These are phyloP conservation scores for Allacma fusca DNA, from an alignment of 2,888 invertebrate genomes.

Conservation along the genomic window DNA sequence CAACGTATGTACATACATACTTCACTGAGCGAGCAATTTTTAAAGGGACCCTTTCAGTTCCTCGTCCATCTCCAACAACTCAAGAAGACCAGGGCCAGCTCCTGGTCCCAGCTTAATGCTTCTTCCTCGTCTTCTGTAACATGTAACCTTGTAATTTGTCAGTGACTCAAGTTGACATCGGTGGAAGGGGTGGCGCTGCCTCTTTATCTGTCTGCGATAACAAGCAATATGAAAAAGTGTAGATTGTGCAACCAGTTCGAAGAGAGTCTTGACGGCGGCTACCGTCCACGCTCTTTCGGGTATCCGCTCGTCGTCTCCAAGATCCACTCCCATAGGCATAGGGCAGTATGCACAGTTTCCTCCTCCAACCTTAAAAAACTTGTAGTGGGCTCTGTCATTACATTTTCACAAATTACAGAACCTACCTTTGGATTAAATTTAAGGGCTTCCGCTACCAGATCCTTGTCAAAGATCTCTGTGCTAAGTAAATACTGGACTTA, in stretches of 20 bases:
- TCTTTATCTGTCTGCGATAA: slow-evolving; percentile 37
- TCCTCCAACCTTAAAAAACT: too few species aligned
- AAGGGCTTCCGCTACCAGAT: too few species aligned
- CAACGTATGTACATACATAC: neutral
- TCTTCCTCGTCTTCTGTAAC: slow-evolving; percentile 24
- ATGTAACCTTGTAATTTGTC: slow-evolving; percentile 53
- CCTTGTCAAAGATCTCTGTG: too few species aligned
- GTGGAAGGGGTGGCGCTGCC: slow-evolving; percentile 31
- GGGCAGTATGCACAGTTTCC: too few species aligned
- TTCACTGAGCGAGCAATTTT: neutral
- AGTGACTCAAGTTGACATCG: slow-evolving; percentile 50
- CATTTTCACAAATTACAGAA: too few species aligned
- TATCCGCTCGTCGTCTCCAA: neutral
- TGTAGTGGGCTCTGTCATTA: too few species aligned
- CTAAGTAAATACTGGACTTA: too few species aligned
- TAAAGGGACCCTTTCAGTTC: neutral
- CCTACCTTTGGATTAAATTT: too few species aligned
- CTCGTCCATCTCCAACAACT: neutral
- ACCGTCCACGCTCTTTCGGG: neutral
- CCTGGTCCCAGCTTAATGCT: neutral
- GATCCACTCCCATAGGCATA: too few species aligned
- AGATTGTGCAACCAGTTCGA: slow-evolving; percentile 43
- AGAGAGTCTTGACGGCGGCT: neutral
- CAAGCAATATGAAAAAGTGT: slow-evolving; percentile 46
- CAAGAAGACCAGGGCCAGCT: neutral